A percentile compares a stretch with the other conserved stretches of the same genome.
Conservation (phyloP, 1,140 invertebrate genomes). For the Propsilocerus akamusi region DNA sequence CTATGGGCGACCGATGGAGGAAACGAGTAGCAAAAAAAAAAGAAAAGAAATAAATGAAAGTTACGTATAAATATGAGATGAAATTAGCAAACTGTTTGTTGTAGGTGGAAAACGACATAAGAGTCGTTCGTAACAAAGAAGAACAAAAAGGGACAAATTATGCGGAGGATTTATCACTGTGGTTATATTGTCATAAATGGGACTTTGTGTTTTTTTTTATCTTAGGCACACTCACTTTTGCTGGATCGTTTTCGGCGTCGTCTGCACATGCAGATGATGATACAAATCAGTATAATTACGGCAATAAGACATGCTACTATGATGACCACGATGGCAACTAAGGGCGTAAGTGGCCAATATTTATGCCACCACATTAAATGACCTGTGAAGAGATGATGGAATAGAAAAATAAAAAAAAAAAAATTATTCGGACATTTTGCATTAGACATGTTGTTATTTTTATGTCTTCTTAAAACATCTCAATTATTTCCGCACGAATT, state of each 20-base stretch:
- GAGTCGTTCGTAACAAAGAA: no score
- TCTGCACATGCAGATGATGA: conserved; percentile 63
- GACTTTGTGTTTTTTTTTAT: conserved; percentile 15
- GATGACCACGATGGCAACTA: conserved; percentile 54
- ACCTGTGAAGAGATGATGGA: conserved; percentile 23
- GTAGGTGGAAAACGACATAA: conserved; percentile 8
- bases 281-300: conserved; percentile 61
- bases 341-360: conserved; percentile 45
- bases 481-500: no score
- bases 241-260: conserved; percentile 49
- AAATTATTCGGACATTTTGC: conserved; percentile 2
- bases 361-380: conserved; percentile 55
- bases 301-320: conserved; percentile 55
- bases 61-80: conserved; percentile 5
- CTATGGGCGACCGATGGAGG: conserved; percentile 5
- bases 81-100: conserved; percentile 6
- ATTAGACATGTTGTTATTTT: background rate
- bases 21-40: conserved; percentile 6
- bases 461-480: no score
- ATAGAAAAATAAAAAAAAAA: conserved; percentile 5
- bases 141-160: no score
- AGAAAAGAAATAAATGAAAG: conserved; percentile 5
- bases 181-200: conserved; percentile 9
- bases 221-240: conserved; percentile 85
- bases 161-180: no score